Evolutionary conservation across 2,888 invertebrate species (phyloP), one percentile per base, ranked within the genome.

Genomic region (Morpho helenor): DNA sequence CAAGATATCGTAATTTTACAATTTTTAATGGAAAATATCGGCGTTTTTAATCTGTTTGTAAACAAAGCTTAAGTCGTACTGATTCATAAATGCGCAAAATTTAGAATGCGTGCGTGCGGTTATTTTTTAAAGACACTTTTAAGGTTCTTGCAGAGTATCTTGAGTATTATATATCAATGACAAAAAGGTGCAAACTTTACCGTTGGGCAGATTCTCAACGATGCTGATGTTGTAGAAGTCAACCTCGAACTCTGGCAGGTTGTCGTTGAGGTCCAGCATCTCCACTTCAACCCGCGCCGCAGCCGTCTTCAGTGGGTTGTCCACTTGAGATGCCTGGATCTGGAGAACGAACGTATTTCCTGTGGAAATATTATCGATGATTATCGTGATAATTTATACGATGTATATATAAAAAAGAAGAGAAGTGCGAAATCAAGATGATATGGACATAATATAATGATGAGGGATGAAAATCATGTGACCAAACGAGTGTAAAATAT

Each of bases 191-290:
- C 5, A 5, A 31, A 16, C 23, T 22, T 10, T 69, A 93, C 97
- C 97, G 68, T 96, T 96, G 0, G 97, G 97, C 40, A 97, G 87
- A 78, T 97, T 97, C 77, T 97, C 97, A 48, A 97, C 97, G 64
- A 97, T 97, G 67, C 97, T 97, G 65, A 97, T 97, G 70, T 97
- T 97, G 76, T 97, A 97, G 71, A 96, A 94, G 71, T 96, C 96
- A 0, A 96, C 96, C 76, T 97, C 97, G 68, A 97, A 97, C 70
- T 96, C 95, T 0, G 97, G 97, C 23, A 95, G 84, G 78, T 97
- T 97, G 75, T 97, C 97, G 71, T 97, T 96, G 8, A 96, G 80
- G 72, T 96, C 96, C 44, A 94, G 74, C 3, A 96, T 85, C 79
- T 96, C 93, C 0, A 96, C 85, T 76, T 96, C 95, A 0, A 95